Base-by-base conservation (phyloP, 1,140 invertebrate species). In the Calliopsis andreniformis region DNA sequence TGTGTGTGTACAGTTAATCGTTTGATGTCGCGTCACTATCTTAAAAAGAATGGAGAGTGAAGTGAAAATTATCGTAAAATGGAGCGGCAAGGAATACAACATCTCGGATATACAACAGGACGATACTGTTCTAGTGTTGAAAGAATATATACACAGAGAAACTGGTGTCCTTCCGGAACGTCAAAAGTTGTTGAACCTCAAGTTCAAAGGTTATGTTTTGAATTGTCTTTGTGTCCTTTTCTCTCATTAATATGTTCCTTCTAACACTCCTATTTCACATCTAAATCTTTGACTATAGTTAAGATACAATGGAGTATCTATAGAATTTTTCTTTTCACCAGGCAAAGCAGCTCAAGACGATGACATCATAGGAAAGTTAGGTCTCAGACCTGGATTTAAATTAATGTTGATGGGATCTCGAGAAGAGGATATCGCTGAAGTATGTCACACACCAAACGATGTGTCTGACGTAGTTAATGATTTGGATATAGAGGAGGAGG, bases 401-500 rank as follows among this genome's bases (percentile, higher is more conserved):
- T 94, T 99, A 18, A 98, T 99, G 97, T 97, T 99, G 95, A 98
- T 99, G 94, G 98, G 98, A 0, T 98, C 97, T 0, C 92, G 97
- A 28, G 98, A 99, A 89, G 96, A 98, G 86, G 97, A 97, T 61
- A 98, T 99, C 80, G 95, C 95, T 62, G 95, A 96, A 88, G 96
- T 95, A 0, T 95, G 95, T 86, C 94, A 94, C 70, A 94, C 95
- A 64, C 97, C 97, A 0, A 94, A 96, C 80, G 94, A 97, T 76
- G 93, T 97, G 55, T 96, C 97, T 45, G 95, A 97, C 86, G 97
- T 98, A 0, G 92, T 97, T 4, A 97, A 98, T 90, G 97, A 98
- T 90, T 93, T 97, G 59, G 96, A 97, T 85, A 96, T 97, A 83
- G 95, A 96, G 85, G 97, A 98, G 69, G 97, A 98, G 80, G 97